These are phyloP conservation scores for Metridium senile DNA, from an alignment of 92 coral and sea anemone genomes.

Conservation along the genomic window DNA sequence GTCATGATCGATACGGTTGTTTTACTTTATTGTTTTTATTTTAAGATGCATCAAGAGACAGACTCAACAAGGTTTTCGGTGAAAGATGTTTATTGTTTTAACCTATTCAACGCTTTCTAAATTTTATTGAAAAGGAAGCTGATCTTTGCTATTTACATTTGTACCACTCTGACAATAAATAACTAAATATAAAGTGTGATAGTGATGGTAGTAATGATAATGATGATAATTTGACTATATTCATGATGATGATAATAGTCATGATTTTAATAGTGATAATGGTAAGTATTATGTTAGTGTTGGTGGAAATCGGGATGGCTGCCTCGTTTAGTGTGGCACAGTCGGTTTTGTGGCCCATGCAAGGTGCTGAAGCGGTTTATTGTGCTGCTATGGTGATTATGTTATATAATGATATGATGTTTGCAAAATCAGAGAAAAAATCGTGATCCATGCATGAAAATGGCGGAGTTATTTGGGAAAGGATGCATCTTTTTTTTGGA, in stretches of 20 bases:
- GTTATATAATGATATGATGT: too few relatives aligned
- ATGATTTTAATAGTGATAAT: neutral
- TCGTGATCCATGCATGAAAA: neutral
- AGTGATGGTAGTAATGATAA: neutral
- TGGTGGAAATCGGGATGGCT: too few relatives aligned
- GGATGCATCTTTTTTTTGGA: too few relatives aligned
- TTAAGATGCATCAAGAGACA: neutral
- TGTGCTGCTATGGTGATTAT: too few relatives aligned
- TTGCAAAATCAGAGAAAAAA: neutral
- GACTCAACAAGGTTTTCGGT: neutral
- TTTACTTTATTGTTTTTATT: neutral
- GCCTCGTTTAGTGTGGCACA: too few relatives aligned
- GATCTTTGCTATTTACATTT: neutral
- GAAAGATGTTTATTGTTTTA: neutral
- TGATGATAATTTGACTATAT: neutral
- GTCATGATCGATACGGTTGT: slow-evolving; percentile 7
- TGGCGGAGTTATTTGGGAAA: neutral
- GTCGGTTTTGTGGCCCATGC: too few relatives aligned
- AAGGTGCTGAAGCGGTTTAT: too few relatives aligned
- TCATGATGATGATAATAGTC: neutral
- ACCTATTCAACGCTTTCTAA: neutral
- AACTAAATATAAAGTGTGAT: too few relatives aligned
- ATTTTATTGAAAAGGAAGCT: neutral
- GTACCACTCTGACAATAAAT: too few relatives aligned
- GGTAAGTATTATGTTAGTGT: neutral